Evolutionary conservation across 1,140 invertebrate species (phyloP), one percentile per base, ranked within the genome.

Genomic region (Zaprionus capensis): DNA sequence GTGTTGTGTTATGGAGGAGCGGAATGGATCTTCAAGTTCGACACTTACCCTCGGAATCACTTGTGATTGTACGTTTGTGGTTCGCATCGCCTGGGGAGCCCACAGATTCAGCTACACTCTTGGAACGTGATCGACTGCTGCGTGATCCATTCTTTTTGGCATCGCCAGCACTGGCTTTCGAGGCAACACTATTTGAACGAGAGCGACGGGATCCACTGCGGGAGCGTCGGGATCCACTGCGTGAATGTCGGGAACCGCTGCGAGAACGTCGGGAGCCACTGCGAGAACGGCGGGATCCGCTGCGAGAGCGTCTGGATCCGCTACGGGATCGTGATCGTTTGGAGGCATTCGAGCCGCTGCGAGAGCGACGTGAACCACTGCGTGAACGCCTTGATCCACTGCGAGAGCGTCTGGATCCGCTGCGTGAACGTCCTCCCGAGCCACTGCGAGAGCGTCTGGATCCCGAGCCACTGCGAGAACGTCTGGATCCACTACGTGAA

Each of bases 21-120:
- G 28, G 9, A 31, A 31, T 9, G 28, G 7, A 31, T 31, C 9
- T 9, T 31, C 28, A 31, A 31, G 7, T 31, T 31, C 2, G 28
- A 9, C 7, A 31, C 34, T 24, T 58, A 79, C 94, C 94, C 69
- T 95, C 94, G 0, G 94, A 95, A 71, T 95, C 95, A 2, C 94
- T 95, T 22, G 28, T 26, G 12, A 94, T 77, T 51, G 93, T 82
- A 17, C 94, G 91, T 84, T 94, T 94, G 78, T 82, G 82, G n/a
- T 75, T 71, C 7, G 59, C 14, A 5, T 17, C 67, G 22, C 53
- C 59, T n/a, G 61, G 64, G 6, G 73, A 71, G 4, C 14, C 31
- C 1, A 53, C 55, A 1, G 92, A 93, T 3, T 81, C 74, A 4
- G 93, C 93, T 44, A 91, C 75, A 76, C 46, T 94, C 46, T 92